Percentiles rank a stretch among this genome's conserved stretches.
Conservation (phyloP, 2,888 invertebrate genomes). For the Zelleria hepariella region DNA sequence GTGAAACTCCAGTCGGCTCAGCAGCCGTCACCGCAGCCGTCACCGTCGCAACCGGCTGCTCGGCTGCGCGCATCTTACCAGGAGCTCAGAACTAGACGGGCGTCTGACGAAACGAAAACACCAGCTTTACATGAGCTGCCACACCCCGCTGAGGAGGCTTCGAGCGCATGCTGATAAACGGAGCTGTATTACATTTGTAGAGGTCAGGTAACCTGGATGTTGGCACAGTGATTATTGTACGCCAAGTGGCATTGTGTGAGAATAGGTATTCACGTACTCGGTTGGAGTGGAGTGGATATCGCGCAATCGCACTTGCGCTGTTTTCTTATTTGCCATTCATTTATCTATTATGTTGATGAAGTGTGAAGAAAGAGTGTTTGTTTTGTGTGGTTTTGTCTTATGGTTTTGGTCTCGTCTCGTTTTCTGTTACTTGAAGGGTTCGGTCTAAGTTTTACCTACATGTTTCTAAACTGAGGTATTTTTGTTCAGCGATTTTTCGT, state of each 20-base stretch:
- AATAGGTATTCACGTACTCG: conserved; percentile 9
- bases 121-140: background rate
- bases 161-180: background rate
- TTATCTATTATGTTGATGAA: background rate
- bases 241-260: conserved; percentile 9
- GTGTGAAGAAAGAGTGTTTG: background rate
- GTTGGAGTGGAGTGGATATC: background rate
- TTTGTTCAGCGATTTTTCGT: background rate
- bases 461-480: too few species aligned
- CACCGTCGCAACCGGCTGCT: conserved; percentile 42
- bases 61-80: conserved; percentile 60
- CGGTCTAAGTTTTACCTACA: too few species aligned
- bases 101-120: conserved; percentile 17
- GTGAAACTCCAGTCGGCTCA: background rate
- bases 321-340: conserved; percentile 1
- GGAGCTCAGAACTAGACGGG: conserved; percentile 35
- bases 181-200: background rate
- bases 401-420: too few species aligned
- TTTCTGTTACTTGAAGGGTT: too few species aligned
- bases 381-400: too few species aligned
- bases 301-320: conserved; percentile 3
- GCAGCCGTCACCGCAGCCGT: background rate
- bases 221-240: background rate
- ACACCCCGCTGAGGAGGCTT: background rate
- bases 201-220: background rate